Evolutionary conservation across 1,140 invertebrate species (phyloP).

Genomic region (Megalopta genalis): DNA sequence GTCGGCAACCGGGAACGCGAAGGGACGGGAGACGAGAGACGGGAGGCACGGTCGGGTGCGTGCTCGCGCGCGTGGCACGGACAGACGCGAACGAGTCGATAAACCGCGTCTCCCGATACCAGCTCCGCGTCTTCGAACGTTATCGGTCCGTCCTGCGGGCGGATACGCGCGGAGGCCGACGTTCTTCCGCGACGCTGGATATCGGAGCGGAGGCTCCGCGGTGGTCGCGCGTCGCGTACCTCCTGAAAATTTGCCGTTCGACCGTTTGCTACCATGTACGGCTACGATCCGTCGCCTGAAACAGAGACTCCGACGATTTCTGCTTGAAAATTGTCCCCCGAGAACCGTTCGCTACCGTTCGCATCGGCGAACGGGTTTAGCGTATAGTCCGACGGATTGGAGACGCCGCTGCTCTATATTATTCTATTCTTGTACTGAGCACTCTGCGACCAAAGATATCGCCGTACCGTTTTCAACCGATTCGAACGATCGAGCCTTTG

Average conservation of each 20-base stretch:
- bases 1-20: background rate
- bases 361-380: too few species aligned
- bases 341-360: too few species aligned
- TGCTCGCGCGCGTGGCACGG: constrained; percentile 30
- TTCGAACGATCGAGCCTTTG: too few species aligned
- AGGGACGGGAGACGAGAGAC: constrained; percentile 2
- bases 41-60: too few species aligned
- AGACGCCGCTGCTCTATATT: too few species aligned
- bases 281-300: too few species aligned
- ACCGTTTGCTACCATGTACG: background rate
- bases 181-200: constrained; percentile 1
- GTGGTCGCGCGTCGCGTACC: constrained; percentile 30
- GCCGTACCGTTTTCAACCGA: too few species aligned
- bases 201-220: background rate
- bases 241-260: background rate
- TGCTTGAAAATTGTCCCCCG: too few species aligned
- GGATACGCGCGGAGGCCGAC: constrained; percentile 23
- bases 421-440: too few species aligned
- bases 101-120: constrained; percentile 45
- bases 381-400: too few species aligned
- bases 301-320: too few species aligned
- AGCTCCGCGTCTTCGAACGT: constrained; percentile 39
- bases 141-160: constrained; percentile 40
- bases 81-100: constrained; percentile 53
- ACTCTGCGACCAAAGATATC: too few species aligned